These are phyloP conservation scores for Chrysopa pallens DNA, from an alignment of 1,140 invertebrate genomes.

Conservation along the genomic window DNA sequence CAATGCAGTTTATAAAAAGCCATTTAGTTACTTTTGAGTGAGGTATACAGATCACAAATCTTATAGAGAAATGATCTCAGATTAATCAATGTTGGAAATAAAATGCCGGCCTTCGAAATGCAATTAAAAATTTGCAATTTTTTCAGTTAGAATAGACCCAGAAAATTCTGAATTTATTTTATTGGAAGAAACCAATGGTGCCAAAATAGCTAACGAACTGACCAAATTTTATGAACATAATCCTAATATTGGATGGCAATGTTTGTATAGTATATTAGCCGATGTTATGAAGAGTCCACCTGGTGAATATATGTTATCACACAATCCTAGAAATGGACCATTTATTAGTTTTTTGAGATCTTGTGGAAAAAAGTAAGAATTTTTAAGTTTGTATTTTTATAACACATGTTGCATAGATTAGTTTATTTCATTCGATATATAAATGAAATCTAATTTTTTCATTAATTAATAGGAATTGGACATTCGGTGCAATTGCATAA, in stretches of 20 bases:
- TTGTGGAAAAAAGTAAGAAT: conserved; percentile 6
- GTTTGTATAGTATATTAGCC: conserved; percentile 23
- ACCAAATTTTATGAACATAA: conserved; percentile 19
- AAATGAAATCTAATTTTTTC: no score
- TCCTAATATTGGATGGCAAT: conserved; percentile 15
- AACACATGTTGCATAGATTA: no score
- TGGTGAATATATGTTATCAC: conserved; percentile 24
- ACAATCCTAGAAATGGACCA: conserved; percentile 20
- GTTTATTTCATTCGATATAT: no score
- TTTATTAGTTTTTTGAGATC: conserved; percentile 21
- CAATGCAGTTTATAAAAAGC: no score
- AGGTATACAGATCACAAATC: no score
- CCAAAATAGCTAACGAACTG: conserved; percentile 19
- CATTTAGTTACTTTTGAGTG: no score
- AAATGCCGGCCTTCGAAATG: no score
- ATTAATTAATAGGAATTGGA: no score
- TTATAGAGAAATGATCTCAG: no score
- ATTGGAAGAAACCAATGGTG: conserved; percentile 20
- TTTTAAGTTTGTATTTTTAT: no score
- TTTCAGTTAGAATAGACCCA: conserved; percentile 20
- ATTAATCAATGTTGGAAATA: no score
- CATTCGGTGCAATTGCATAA: no score
- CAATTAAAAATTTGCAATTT: conserved; percentile 4
- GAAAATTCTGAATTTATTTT: conserved; percentile 19
- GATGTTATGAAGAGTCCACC: conserved; percentile 13